Percentiles rank a stretch among this genome's conserved stretches.
Evolutionary conservation across 2,797 vertebrate species (phyloP).

Genomic region (Myotis pilosus): DNA sequence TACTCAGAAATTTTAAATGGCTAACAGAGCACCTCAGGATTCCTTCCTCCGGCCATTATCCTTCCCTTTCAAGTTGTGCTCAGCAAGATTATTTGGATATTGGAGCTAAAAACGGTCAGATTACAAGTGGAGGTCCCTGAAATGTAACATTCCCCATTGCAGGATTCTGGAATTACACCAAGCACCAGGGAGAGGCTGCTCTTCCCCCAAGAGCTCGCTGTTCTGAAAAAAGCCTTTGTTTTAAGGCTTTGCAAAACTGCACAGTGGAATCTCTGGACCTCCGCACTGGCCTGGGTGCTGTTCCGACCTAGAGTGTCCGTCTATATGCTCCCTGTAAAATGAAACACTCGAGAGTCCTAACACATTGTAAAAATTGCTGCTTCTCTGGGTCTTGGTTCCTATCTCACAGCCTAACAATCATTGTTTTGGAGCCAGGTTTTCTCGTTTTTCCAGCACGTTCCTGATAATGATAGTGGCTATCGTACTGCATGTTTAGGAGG

Average conservation of each 20-base stretch:
- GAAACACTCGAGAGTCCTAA: background rate
- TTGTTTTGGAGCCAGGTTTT: background rate
- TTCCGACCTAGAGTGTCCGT: background rate
- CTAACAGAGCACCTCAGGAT: slow-evolving; percentile 51
- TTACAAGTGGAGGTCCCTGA: slow-evolving; percentile 74
- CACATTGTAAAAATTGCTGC: background rate
- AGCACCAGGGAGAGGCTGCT: slow-evolving; percentile 53
- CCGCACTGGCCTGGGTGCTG: background rate
- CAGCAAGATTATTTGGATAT: slow-evolving; percentile 70
- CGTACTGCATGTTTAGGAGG: background rate
- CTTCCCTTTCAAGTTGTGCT: slow-evolving; percentile 55
- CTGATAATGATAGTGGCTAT: background rate
- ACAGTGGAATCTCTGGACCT: background rate
- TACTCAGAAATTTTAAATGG: slow-evolving; percentile 58
- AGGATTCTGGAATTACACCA: slow-evolving; percentile 72
- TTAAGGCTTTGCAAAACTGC: slow-evolving; percentile 57
- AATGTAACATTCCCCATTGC: slow-evolving; percentile 68
- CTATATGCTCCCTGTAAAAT: background rate
- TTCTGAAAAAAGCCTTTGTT: slow-evolving; percentile 76
- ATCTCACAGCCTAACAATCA: background rate
- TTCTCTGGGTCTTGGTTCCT: background rate
- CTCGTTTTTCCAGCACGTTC: background rate
- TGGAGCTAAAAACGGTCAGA: slow-evolving; percentile 61
- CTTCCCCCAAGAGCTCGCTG: slow-evolving; percentile 65
- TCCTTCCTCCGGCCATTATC: slow-evolving; percentile 50